phyloP scores from a whole-genome alignment of 2,113 vertebrate genomes.

The Thomomys bottae region DNA sequence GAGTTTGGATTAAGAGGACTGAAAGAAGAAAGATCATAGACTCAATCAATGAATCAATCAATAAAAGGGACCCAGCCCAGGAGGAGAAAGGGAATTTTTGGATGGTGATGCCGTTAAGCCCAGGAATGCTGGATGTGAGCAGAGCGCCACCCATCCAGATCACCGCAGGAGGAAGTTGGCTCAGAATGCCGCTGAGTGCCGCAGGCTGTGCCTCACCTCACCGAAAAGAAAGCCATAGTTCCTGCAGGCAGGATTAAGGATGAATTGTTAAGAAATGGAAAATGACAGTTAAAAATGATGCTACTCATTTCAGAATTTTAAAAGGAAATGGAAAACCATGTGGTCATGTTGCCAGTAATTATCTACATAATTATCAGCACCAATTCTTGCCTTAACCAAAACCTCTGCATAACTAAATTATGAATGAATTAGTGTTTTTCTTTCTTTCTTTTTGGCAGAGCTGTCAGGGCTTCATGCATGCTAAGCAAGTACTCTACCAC shows the following conservation, averaged over 20 bases:
- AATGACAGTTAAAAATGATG: background rate
- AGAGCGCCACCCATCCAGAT: background rate
- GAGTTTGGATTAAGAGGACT: background rate
- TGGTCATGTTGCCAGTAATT: background rate
- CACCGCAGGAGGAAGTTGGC: background rate
- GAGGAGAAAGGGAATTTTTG: background rate
- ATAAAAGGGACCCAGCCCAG: background rate
- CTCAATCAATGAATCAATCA: too few species aligned
- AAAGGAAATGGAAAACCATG: background rate
- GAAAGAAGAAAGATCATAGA: background rate
- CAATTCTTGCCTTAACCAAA: background rate
- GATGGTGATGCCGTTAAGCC: background rate
- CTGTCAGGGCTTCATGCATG: too few species aligned
- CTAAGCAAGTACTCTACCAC: too few species aligned
- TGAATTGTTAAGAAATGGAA: background rate
- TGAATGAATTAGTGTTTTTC: background rate
- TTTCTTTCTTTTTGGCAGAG: too few species aligned
- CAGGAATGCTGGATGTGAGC: background rate
- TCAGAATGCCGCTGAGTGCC: background rate
- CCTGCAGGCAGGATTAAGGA: background rate
- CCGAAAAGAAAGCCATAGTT: accelerated
- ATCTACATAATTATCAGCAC: background rate
- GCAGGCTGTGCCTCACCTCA: background rate
- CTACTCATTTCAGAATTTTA: background rate
- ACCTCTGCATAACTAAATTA: background rate